Base-by-base conservation (phyloP, 1,140 invertebrate species). In the Drosophila melanica region DNA sequence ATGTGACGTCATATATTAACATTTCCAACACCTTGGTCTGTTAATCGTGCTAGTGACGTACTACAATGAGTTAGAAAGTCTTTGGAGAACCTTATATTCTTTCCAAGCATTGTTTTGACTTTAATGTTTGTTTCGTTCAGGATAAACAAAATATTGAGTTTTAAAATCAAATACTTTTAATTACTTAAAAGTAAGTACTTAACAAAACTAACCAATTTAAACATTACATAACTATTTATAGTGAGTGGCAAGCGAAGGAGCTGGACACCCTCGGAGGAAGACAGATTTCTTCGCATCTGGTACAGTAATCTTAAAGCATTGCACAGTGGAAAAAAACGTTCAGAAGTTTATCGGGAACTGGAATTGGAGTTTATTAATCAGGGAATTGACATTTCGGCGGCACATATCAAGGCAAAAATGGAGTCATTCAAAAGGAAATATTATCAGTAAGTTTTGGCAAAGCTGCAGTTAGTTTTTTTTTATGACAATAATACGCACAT, bases 341-440 rank as follows among this genome's bases (percentile, higher is more conserved):
- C 27, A 3, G 41, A 68, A 8, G 9, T 62, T 30, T 54, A 23
- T n/a, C 16, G 2, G 6, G 48, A 69, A 1, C 10, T 69, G n/a
- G 27, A 45, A 18, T 9, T 2, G 2, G 30, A 62, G 11, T 39
- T 69, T 11, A 4, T 18, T 0, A 16, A 27, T 35, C 14, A 60
- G 4, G 64, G 64, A 50, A 41, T 67, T n/a, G 6, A 60, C 0
- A 30, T 20, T 1, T 27, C 65, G 1, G 6, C 30, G 4, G 18
- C 1, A 2, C 3, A 64, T 20, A 68, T 77, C 6, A 67, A 64
- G 7, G 10, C 30, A 0, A 81, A 81, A 76, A 65, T 77, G 16
- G 51, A 68, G 8, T 51, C 68, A 0, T 41, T 81, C 1, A 73
- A 42, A 33, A 16, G 48, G 7, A 62, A 30, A 47, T 69, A 47